Evolutionary conservation across 2,888 invertebrate genomes (phyloP), one percentile per base, ranked within the genome.

Genomic region (Alloscopus bannaensis): DNA sequence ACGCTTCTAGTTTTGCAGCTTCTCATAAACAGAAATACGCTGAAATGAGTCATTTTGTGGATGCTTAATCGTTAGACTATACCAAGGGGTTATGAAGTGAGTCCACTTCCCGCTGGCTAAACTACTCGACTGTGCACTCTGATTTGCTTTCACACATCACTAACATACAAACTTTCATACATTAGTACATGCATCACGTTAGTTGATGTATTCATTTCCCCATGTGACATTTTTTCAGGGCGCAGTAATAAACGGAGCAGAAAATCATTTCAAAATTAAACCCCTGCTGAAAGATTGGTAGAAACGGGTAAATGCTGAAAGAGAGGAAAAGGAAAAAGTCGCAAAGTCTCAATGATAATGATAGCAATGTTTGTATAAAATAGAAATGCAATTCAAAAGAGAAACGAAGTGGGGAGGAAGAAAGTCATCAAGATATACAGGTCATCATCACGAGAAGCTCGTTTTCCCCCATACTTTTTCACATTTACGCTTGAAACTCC

Each of bases 1-100:
- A n/a, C n/a, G n/a, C n/a, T n/a, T n/a, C n/a, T n/a, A n/a, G n/a
- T n/a, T n/a, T n/a, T n/a, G n/a, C n/a, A n/a, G n/a, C n/a, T n/a
- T n/a, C n/a, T n/a, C n/a, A n/a, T n/a, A n/a, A n/a, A n/a, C n/a
- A n/a, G n/a, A n/a, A n/a, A n/a, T n/a, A n/a, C n/a, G n/a, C n/a
- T n/a, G n/a, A n/a, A n/a, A n/a, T n/a, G n/a, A n/a, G n/a, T n/a
- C n/a, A n/a, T n/a, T n/a, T n/a, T n/a, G n/a, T n/a, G n/a, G n/a
- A n/a, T n/a, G n/a, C n/a, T n/a, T n/a, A n/a, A n/a, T n/a, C n/a
- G n/a, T n/a, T n/a, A n/a, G n/a, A n/a, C n/a, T n/a, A n/a, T n/a
- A 62, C 50, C 68, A 68, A 76, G 42, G 50, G 42, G 68, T 50
- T 31, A 68, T 76, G 52, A 57, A 76, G 68, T 76, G 36, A n/a